Base-by-base conservation (phyloP, 30 jellyfish, hydroid and myxozoan species). In the Haliclystus octoradiatus region DNA sequence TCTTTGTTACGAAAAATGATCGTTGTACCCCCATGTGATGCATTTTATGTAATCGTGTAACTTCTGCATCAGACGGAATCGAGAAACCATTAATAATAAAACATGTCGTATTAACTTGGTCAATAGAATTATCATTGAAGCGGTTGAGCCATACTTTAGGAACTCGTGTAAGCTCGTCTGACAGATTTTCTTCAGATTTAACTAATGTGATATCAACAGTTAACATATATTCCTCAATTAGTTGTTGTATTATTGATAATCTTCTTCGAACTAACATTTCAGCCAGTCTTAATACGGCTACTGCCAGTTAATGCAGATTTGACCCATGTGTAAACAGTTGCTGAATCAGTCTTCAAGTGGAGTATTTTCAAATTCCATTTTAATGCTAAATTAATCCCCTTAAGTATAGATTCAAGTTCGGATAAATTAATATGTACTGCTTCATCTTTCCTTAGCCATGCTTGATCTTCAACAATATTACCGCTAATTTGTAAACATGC, bases 391-490 rank as follows among this genome's bases (percentile, higher is more conserved):
- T 50, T 70, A 2, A 70, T 40, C 1, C 80, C 80, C 30, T 70
- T 70, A 24, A 70, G 47, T 47, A 34, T 65, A 15, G 76, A 64
- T 28, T 66, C 76, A 34, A 66, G 65, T 46, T 66, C 76, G 23
- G 69, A 61, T 15, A 70, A 51, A 70, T 70, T 70, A 4, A 70
- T 70, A 28, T 49, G 80, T 13, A 14, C 31, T 2, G 15, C 49
- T 26, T 70, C 80, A 22, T 70, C 80, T 28, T 70, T 49, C 46
- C 70, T 50, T 28, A 70, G 80, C 80, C 80, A 70, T 2, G 80
- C 73, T 23, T 61, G 52, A 70, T 70, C 80, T 31, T 70, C 80
- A 46, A 52, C 80, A 49, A 49, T 28, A 49, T 14, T 40, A 49
- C 80, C 72, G 27, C 51, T 31, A 14, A 70, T 49, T 49, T 70